phyloP scores from a whole-genome alignment of 2,113 vertebrate genomes.

The Tyto alba region DNA sequence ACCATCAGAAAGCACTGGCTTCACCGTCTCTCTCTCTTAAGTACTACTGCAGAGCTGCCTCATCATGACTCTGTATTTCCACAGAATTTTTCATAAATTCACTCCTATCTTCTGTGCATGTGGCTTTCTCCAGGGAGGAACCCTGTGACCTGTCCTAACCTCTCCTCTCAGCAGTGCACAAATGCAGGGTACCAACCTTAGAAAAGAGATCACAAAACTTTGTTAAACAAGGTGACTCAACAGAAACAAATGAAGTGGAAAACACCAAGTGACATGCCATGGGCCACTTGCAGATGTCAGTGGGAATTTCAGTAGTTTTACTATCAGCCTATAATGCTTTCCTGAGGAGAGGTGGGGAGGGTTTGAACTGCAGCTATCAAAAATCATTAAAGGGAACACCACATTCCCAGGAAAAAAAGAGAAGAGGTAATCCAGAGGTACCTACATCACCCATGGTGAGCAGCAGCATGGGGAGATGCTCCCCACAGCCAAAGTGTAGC shows the following conservation, averaged over 20 bases:
- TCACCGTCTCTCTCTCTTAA: not conserved
- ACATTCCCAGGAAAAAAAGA: not conserved
- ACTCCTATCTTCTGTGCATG: not conserved
- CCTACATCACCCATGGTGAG: not conserved
- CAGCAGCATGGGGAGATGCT: not conserved
- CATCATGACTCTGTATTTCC: not conserved
- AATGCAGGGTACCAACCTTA: not conserved
- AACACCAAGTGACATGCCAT: not conserved
- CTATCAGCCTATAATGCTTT: not conserved
- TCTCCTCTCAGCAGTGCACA: not conserved
- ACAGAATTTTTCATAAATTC: not conserved
- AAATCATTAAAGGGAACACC: not conserved
- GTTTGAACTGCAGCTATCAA: not conserved
- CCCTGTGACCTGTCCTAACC: not conserved
- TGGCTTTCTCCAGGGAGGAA: not conserved
- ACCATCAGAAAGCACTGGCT: not conserved
- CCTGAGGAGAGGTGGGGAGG: not conserved
- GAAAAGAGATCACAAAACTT: not conserved
- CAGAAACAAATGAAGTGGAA: constrained; percentile 4
- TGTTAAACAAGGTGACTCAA: constrained; percentile 20
- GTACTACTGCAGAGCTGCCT: not conserved
- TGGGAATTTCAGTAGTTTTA: not conserved
- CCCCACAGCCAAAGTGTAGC: not conserved
- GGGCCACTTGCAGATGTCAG: not conserved
- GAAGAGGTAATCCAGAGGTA: not conserved